Base-by-base conservation (phyloP, 2,113 vertebrate genomes). In the Actinemys pallida region DNA sequence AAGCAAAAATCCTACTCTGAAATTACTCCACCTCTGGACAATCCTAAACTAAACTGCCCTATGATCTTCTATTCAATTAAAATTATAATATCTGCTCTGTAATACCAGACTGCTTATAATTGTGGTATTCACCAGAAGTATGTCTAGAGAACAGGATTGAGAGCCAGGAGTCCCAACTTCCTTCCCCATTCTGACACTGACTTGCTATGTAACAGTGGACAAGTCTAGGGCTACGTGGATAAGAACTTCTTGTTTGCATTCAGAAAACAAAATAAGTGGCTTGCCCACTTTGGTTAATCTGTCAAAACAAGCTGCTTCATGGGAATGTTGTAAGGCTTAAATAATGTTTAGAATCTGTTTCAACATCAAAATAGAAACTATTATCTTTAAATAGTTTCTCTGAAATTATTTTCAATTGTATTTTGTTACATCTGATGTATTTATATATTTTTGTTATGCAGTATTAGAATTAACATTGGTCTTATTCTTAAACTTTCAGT, bases 181-280 rank as follows among this genome's bases (percentile, higher is more conserved):
- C 81, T 84, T 50, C 4, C 86, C 9, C 27, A 87, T 85, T 62
- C 2, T 0, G 35, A 39, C 8, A 45, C 65, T 78, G 20, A 89
- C 11, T 2, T 17, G 7, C 16, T 1, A 84, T 62, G 42, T 82
- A 17, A 89, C 0, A 0, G 83, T 1, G 1, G 52, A 57, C 25
- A 53, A 3, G 93, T 35, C 5, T 1, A 4, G 27, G 50, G 53
- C 12, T 27, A 39, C 31, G 24, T 78, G 13, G 35, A 47, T 47
- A 79, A 47, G 56, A 86, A 17, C 22, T 52, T n/a, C 53, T 84
- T 79, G 72, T n/a, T 19, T 81, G 75, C 2, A 5, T 6, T 65
- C 53, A 50, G 53, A 65, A 65, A 80, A 6, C 13, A 79, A 79
- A 94, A 59, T 2, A 88, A 90, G 12, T 0, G 2, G 76, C 27